Conservation (phyloP, 2,888 invertebrate genomes). For the Endotricha flammealis region DNA sequence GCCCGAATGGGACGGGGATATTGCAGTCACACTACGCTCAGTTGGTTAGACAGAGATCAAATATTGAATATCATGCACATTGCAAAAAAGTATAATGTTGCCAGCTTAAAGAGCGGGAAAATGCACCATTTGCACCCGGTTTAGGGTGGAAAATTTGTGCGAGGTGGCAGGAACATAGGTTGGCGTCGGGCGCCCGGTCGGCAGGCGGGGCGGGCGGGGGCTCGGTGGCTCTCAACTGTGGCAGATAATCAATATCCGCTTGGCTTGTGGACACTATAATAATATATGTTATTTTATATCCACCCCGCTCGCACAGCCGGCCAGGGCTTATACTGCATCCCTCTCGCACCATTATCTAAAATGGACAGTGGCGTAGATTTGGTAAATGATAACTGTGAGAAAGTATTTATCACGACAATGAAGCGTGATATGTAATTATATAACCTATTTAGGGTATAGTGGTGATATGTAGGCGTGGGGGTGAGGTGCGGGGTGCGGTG, state of each 20-base stretch:
- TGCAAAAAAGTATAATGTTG: conserved; percentile 46
- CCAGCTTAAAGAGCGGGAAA: conserved; percentile 33
- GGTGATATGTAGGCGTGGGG: conserved; percentile 45
- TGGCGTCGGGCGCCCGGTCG: conserved; percentile 32
- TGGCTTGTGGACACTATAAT: conserved; percentile 79
- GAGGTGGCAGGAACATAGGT: conserved; percentile 36
- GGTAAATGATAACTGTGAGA: conserved; percentile 79
- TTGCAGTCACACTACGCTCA: conserved; percentile 66
- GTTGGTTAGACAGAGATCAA: conserved; percentile 78
- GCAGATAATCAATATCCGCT: conserved; percentile 80
- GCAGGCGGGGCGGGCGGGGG: conserved; percentile 47
- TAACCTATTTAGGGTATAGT: conserved; percentile 65
- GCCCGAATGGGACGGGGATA: conserved; percentile 62
- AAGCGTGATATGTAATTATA: conserved; percentile 76
- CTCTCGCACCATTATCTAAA: conserved; percentile 73
- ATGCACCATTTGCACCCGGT: conserved; percentile 34
- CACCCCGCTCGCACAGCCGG: conserved; percentile 39
- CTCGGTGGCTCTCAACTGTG: conserved; percentile 76
- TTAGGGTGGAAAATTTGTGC: conserved; percentile 47
- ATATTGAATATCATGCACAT: conserved; percentile 64
- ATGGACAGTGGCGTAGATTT: conserved; percentile 78
- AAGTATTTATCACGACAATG: conserved; percentile 78
- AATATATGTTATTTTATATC: conserved; percentile 75
- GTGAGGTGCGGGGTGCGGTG: conserved; percentile 22
- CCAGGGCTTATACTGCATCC: conserved; percentile 35